Percentiles rank a stretch among this genome's conserved stretches.
These are phyloP conservation scores for Morelia viridis DNA, from an alignment of 2,797 vertebrate species.

Conservation along the genomic window DNA sequence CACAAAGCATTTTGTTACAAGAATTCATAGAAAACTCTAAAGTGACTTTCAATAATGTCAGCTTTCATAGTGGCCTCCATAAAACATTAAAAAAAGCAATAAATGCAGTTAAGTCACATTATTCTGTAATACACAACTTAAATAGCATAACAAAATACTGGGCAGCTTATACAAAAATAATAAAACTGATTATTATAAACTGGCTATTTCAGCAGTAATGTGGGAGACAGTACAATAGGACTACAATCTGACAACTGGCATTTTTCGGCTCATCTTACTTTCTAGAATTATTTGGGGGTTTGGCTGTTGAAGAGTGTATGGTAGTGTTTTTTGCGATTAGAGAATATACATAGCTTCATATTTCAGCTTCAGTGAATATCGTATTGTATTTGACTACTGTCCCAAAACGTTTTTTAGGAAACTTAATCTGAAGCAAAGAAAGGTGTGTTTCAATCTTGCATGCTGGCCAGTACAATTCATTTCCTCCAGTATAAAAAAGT, in stretches of 20 bases:
- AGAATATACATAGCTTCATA: constrained; percentile 59
- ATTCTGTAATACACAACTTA: constrained; percentile 78
- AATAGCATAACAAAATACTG: constrained; percentile 78
- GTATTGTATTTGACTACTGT: constrained; percentile 66
- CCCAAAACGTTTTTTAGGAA: constrained; percentile 50
- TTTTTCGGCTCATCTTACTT: constrained; percentile 63
- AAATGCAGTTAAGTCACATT: constrained; percentile 75
- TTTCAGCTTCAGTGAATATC: constrained; percentile 65
- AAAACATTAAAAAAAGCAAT: constrained; percentile 73
- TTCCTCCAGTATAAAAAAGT: constrained; percentile 59
- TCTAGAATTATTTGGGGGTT: constrained; percentile 68
- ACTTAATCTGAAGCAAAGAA: constrained; percentile 58
- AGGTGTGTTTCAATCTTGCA: constrained; percentile 71
- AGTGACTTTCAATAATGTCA: constrained; percentile 80
- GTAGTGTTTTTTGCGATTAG: constrained; percentile 63
- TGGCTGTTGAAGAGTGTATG: constrained; percentile 56
- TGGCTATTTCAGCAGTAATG: constrained; percentile 70
- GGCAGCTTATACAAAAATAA: constrained; percentile 77
- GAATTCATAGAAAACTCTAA: constrained; percentile 86
- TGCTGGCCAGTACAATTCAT: constrained; percentile 66
- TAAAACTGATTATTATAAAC: constrained; percentile 78
- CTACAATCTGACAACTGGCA: constrained; percentile 69
- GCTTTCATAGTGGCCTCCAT: constrained; percentile 81
- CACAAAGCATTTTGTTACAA: constrained; percentile 85
- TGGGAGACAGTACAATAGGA: constrained; percentile 72